Evolutionary conservation across 2,113 vertebrate genomes (phyloP).

Genomic region (Pithys albifrons): DNA sequence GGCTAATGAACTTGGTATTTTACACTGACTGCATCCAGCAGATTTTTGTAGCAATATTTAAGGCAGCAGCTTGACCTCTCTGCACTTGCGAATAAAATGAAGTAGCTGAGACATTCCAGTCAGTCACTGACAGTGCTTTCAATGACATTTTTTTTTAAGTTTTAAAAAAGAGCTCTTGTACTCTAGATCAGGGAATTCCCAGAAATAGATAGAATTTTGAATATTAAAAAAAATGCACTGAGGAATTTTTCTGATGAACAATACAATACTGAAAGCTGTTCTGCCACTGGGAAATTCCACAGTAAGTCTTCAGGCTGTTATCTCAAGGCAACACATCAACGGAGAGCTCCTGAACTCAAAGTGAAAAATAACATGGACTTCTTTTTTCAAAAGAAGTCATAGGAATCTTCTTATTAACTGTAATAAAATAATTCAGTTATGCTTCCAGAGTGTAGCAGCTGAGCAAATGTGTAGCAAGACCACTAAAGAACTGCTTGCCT

Average conservation of each 20-base stretch:
- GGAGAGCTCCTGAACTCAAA: not conserved
- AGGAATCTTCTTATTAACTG: not conserved
- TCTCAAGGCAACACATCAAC: not conserved
- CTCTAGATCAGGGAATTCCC: not conserved
- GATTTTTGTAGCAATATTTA: not conserved
- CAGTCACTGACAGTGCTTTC: not conserved
- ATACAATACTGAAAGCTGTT: not conserved
- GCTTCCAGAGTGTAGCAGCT: not conserved
- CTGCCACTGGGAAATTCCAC: conserved; percentile 14
- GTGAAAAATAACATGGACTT: not conserved
- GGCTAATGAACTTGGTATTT: not conserved
- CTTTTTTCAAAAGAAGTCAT: not conserved
- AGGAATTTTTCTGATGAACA: not conserved
- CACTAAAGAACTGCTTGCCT: not conserved
- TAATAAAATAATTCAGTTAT: not conserved
- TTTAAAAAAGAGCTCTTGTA: not conserved
- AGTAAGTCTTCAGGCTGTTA: not conserved
- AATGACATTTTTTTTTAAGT: not conserved
- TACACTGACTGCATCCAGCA: not conserved
- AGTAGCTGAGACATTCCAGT: not conserved
- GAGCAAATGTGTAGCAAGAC: not conserved
- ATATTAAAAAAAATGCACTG: not conserved
- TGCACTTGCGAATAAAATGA: not conserved
- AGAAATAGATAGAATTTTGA: not conserved
- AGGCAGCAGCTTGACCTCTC: not conserved